Evolutionary conservation across 35 echinoderm and acorn worm genomes (phyloP), one percentile per base, ranked within the genome.

Genomic region (Diadema setosum): DNA sequence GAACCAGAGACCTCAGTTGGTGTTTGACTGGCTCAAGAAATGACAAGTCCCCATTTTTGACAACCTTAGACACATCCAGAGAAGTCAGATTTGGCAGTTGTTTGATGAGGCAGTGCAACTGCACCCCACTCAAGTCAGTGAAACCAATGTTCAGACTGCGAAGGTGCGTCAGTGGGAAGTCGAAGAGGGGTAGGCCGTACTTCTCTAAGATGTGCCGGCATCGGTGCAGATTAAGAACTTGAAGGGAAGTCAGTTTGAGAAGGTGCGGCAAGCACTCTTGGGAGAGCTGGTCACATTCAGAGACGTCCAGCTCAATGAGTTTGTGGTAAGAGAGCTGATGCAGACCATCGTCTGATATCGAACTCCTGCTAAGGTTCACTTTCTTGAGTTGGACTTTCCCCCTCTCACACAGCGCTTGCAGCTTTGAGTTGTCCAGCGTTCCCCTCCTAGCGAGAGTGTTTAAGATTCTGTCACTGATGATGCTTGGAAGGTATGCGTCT

Each of bases 11-110:
- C 32, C 84, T 88, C 9, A 99, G 90, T 23, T 61, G 42, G 11
- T 46, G 45, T 48, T 73, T 87, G 12, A 92, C 33, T 2, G 85
- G 75, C 20, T 86, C 65, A 21, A 99, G 82, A 20, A 94, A 94
- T 14, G 61, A 85, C 63, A 99, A 46, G 82, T 99, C 90, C 17
- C 92, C 95, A 70, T 94, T 91, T 36, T 95, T 94, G 1, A 99
- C 86, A 3, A 94, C 84, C 24, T 60, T 86, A 8, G 96, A 99
- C 9, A 99, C 81, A 50, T 99, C 90, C 5, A 99, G 48, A 15
- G 85, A 67, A 9, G 85, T 85, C 45, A 99, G 76, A 33, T 87
- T 89, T 3, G 74, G 50, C 12, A 99, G 65, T 3, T 88, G 67
- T 26, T 58, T 42, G n/a, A 92, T 31, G 14, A 99, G 81, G 20